Conservation (phyloP, 2,888 invertebrate species). For the Xanthorhoe designata region DNA sequence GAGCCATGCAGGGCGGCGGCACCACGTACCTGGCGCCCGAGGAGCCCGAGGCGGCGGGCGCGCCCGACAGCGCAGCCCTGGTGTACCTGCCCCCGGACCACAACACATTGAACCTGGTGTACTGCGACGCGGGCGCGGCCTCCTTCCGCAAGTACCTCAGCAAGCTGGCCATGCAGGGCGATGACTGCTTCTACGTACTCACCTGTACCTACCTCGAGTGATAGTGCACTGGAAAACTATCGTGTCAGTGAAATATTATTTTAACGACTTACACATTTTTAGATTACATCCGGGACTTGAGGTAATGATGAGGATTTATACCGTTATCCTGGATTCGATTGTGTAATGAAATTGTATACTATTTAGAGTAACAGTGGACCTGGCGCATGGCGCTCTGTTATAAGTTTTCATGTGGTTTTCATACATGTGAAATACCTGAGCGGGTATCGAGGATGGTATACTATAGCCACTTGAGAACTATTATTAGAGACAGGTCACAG, state of each 20-base stretch:
- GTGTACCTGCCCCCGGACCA: constrained; percentile 87
- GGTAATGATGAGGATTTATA: too few relatives aligned
- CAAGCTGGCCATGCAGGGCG: constrained; percentile 57
- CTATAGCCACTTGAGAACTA: too few relatives aligned
- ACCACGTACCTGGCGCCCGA: constrained; percentile 72
- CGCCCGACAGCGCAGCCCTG: constrained; percentile 63
- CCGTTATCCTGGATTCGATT: too few relatives aligned
- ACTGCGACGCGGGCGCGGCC: constrained; percentile 81
- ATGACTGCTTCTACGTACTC: constrained; percentile 67
- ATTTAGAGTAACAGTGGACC: too few relatives aligned
- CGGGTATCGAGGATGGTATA: too few relatives aligned
- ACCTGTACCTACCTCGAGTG: constrained; percentile 72
- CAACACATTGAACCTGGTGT: constrained; percentile 89
- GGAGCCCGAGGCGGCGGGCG: constrained; percentile 53
- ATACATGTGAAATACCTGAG: too few relatives aligned
- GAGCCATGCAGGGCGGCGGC: constrained; percentile 56
- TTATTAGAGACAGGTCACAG: too few relatives aligned
- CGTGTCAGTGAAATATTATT: background rate
- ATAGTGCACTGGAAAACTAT: constrained; percentile 39
- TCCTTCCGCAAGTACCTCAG: constrained; percentile 78
- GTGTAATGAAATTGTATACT: too few relatives aligned
- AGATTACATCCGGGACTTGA: too few relatives aligned
- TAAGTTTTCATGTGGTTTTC: too few relatives aligned
- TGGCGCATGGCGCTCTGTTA: too few relatives aligned
- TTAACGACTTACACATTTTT: background rate